These are phyloP conservation scores for Todiramphus saurophagus DNA, from an alignment of 2,113 vertebrate species.

Conservation along the genomic window DNA sequence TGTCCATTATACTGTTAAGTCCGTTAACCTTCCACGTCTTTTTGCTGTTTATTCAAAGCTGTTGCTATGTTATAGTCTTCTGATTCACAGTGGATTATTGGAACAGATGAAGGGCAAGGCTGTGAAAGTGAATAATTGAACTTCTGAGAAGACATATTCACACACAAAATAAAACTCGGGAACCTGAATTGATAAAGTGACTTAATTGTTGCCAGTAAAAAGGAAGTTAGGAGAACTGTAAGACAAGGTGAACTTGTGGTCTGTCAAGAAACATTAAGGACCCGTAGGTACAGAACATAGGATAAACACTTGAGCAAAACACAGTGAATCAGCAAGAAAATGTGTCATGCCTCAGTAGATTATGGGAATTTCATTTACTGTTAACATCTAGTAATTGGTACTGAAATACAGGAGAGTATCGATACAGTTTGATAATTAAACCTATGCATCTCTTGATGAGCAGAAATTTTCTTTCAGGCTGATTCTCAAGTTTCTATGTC, in stretches of 20 bases:
- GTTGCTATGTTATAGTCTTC: background rate
- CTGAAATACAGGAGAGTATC: background rate
- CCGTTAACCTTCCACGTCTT: background rate
- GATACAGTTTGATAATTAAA: background rate
- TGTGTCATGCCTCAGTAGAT: background rate
- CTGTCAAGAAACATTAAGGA: background rate
- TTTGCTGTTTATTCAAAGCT: background rate
- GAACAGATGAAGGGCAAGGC: background rate
- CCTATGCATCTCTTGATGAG: background rate
- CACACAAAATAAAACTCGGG: background rate
- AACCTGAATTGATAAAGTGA: background rate
- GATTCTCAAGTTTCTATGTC: background rate
- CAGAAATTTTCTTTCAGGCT: background rate
- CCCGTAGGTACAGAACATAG: background rate
- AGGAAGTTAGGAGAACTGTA: background rate
- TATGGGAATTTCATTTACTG: background rate
- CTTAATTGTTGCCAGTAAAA: background rate
- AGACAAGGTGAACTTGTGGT: background rate
- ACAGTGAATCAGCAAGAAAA: background rate
- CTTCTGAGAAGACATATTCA: background rate
- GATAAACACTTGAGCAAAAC: background rate
- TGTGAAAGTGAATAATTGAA: background rate
- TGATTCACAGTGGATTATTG: background rate
- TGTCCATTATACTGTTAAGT: background rate
- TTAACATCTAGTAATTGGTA: background rate